These are phyloP conservation scores for Eupithecia pulchellata DNA, from an alignment of 2,888 invertebrate species.

Conservation along the genomic window DNA sequence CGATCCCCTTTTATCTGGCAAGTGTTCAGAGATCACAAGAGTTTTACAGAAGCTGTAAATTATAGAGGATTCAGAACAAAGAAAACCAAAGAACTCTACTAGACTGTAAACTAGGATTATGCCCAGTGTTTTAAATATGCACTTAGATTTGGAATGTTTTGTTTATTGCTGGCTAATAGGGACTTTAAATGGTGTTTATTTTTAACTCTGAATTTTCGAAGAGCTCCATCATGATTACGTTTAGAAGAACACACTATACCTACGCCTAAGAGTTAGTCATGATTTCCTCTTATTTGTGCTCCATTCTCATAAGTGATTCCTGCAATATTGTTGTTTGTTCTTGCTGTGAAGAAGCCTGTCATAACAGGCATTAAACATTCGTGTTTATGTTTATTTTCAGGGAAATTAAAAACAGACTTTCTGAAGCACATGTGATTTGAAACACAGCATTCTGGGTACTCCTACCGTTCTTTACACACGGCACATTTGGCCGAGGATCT, in stretches of 20 bases:
- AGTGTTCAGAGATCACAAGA: slow-evolving; percentile 40
- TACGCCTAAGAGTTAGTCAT: slow-evolving; percentile 20
- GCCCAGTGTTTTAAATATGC: not conserved
- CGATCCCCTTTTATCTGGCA: slow-evolving; percentile 42
- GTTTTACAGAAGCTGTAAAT: slow-evolving; percentile 45
- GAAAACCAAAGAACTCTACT: slow-evolving; percentile 30
- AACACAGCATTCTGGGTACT: slow-evolving; percentile 3
- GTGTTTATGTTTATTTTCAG: slow-evolving; percentile 18
- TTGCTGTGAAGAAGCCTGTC: slow-evolving; percentile 20
- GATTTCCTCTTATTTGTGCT: slow-evolving; percentile 14
- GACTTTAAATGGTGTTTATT: not conserved
- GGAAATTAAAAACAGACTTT: slow-evolving; percentile 8
- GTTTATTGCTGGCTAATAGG: not conserved
- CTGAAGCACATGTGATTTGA: slow-evolving; percentile 6
- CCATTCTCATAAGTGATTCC: not conserved
- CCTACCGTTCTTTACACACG: no score
- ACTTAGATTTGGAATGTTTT: not conserved
- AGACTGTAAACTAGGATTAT: not conserved
- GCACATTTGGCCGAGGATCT: no score
- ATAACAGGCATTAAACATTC: slow-evolving; percentile 21
- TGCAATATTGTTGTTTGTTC: slow-evolving; percentile 6
- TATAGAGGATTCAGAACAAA: slow-evolving; percentile 44
- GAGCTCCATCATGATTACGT: not conserved
- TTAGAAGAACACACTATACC: not conserved
- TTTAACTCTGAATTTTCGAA: not conserved